phyloP scores from a whole-genome alignment of 2,797 vertebrate genomes.

The Toxotes lorentzi region DNA sequence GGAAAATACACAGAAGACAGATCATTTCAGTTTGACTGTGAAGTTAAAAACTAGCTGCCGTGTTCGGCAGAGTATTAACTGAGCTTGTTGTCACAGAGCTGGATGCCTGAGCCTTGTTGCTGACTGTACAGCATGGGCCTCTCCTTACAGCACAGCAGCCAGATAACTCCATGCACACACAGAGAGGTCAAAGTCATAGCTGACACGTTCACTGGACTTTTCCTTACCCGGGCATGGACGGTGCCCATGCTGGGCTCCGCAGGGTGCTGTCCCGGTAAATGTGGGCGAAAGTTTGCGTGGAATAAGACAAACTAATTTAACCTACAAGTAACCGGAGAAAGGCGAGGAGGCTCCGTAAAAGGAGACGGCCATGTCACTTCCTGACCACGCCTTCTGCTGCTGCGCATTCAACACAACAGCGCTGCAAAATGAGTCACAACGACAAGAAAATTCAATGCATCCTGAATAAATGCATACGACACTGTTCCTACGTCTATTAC shows the following conservation, averaged over 20 bases:
- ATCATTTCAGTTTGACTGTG: background rate
- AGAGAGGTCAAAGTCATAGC: constrained; percentile 81
- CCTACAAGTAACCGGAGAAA: constrained; percentile 60
- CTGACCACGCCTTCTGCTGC: constrained; percentile 70
- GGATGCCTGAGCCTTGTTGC: background rate
- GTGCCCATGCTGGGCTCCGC: constrained; percentile 88
- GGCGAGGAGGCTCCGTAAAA: constrained; percentile 27
- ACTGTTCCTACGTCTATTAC: background rate
- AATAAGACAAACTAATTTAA: constrained; percentile 34
- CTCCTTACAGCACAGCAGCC: background rate
- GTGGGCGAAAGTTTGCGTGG: background rate
- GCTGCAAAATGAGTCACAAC: constrained; percentile 20
- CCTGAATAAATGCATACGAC: background rate
- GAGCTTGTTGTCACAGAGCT: background rate
- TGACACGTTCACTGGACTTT: background rate
- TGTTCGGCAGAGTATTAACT: too few relatives aligned
- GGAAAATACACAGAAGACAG: background rate
- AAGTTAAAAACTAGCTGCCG: background rate
- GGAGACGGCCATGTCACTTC: constrained; percentile 85
- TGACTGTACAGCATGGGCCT: constrained; percentile 29
- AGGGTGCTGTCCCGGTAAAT: constrained; percentile 40
- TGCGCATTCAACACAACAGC: constrained; percentile 48
- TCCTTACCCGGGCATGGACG: constrained; percentile 94
- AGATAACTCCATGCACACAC: constrained; percentile 9
- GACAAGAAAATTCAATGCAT: background rate